phyloP scores from a whole-genome alignment of 2,888 invertebrate species.

The Galerucella nymphaeae region DNA sequence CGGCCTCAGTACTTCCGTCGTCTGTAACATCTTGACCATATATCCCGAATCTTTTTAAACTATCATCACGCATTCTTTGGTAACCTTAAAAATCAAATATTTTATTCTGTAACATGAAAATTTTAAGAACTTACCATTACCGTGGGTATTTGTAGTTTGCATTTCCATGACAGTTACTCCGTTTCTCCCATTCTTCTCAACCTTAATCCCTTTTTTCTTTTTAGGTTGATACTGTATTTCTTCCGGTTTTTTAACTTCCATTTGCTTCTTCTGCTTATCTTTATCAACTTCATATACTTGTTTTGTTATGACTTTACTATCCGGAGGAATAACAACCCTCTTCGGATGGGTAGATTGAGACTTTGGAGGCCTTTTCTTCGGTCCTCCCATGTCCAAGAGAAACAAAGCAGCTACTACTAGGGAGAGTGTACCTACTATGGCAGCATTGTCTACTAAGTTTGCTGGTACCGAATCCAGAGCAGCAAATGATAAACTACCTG shows the following conservation, averaged over 20 bases:
- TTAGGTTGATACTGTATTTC: constrained; percentile 26
- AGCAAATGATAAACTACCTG: constrained; percentile 76
- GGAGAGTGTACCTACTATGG: constrained; percentile 76
- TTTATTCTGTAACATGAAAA: background rate
- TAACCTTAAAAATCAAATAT: constrained; percentile 43
- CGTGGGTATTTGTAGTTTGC: constrained; percentile 37
- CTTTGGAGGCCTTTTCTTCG: constrained; percentile 65
- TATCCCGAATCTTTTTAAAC: constrained; percentile 57
- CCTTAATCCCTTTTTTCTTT: constrained; percentile 32
- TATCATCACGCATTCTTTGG: constrained; percentile 54
- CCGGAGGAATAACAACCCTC: constrained; percentile 37
- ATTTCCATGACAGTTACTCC: constrained; percentile 38
- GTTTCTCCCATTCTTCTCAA: constrained; percentile 37
- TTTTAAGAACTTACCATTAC: constrained; percentile 41
- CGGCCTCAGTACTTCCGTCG: constrained; percentile 53
- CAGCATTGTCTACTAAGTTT: constrained; percentile 76
- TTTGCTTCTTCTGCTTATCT: constrained; percentile 41
- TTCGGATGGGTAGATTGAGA: constrained; percentile 38
- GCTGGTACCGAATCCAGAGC: constrained; percentile 78
- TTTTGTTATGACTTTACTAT: constrained; percentile 46
- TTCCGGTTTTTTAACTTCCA: constrained; percentile 19
- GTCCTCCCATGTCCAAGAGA: constrained; percentile 75
- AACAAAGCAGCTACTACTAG: constrained; percentile 76
- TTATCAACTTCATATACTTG: constrained; percentile 53
- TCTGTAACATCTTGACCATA: constrained; percentile 58